A percentile compares a stretch with the other conserved stretches of the same genome.
Conservation (phyloP, 2,113 vertebrate genomes). For the Cryptotis parvus region DNA sequence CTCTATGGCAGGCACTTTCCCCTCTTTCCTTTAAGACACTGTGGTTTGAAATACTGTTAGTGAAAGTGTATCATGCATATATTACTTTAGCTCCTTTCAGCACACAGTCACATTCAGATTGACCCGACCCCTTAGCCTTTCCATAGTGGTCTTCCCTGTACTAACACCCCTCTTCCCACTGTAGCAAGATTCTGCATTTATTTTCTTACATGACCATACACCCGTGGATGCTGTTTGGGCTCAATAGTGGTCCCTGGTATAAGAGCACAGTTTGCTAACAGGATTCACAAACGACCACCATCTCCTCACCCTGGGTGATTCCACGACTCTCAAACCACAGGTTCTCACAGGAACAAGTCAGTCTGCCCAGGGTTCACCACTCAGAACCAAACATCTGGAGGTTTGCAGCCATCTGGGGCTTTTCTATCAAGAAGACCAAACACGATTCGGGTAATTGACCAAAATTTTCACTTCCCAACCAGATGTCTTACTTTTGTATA, state of each 20-base stretch:
- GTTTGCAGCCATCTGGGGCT: slow-evolving; percentile 70
- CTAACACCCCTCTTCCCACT: too few relatives aligned
- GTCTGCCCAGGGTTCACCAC: background rate
- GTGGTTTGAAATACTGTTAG: too few relatives aligned
- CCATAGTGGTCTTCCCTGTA: too few relatives aligned
- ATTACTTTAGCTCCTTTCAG: too few relatives aligned
- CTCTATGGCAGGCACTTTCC: too few relatives aligned
- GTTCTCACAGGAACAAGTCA: background rate
- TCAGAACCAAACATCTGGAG: slow-evolving; percentile 71
- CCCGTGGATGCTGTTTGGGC: background rate
- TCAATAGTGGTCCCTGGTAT: background rate
- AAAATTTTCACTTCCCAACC: slow-evolving; percentile 77
- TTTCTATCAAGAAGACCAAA: slow-evolving; percentile 76
- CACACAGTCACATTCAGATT: too few relatives aligned
- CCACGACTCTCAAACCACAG: background rate
- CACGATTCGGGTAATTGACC: slow-evolving; percentile 77
- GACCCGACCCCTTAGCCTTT: too few relatives aligned
- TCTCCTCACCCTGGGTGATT: slow-evolving; percentile 16
- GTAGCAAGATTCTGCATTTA: background rate
- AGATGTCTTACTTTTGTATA: slow-evolving; percentile 72
- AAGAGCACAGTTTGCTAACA: slow-evolving; percentile 14
- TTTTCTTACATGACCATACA: background rate
- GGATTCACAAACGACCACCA: slow-evolving; percentile 44
- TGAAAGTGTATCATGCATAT: too few relatives aligned
- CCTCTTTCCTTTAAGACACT: too few relatives aligned